Evolutionary conservation across 2,113 vertebrate genomes (phyloP), one percentile per base, ranked within the genome.

Genomic region (Sula dactylatra): DNA sequence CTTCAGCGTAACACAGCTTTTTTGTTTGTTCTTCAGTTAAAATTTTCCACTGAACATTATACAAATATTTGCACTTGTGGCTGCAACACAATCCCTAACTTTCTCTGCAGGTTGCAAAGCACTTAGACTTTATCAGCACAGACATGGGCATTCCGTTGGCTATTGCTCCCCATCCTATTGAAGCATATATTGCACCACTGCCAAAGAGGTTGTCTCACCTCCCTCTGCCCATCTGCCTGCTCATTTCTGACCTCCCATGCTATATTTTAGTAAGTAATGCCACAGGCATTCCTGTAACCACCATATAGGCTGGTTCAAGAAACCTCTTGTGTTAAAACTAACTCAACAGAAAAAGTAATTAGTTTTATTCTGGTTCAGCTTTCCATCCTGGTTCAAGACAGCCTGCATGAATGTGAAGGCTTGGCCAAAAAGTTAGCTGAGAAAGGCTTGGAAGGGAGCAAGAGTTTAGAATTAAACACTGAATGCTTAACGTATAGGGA

Each of bases 71-170:
- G 56, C 27, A 42, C 22, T 49, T 31, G 10, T 11, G 25, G 26
- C 11, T 44, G 24, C 38, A 50, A 45, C 49, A 17, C 3, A 24
- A 55, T 32, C 16, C 18, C 6, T 13, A 12, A 66, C 22, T 15
- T 82, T 24, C 70, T n/a, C 42, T 71, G 71, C 36, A 47, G 44
- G 17, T 1, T 56, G 50, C 27, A 54, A 38, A 78, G 31, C 34
- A 32, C 25, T 71, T 21, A 9, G 44, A 15, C 8, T 31, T 24
- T 50, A 15, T n/a, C 4, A 2, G 16, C 54, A 56, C 25, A 52
- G 25, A 6, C 21, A 5, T 0, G 26, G 34, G 27, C 13, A 27
- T 65, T 78, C 29, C 7, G 0, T 8, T 29, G 31, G 27, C 24
- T 24, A 3, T 40, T 6, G 5, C 16, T 66, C 22, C 55, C 13